A percentile compares a stretch with the other conserved stretches of the same genome.
Evolutionary conservation across 1,140 invertebrate species (phyloP).

Genomic region (Drosophila suzukii): DNA sequence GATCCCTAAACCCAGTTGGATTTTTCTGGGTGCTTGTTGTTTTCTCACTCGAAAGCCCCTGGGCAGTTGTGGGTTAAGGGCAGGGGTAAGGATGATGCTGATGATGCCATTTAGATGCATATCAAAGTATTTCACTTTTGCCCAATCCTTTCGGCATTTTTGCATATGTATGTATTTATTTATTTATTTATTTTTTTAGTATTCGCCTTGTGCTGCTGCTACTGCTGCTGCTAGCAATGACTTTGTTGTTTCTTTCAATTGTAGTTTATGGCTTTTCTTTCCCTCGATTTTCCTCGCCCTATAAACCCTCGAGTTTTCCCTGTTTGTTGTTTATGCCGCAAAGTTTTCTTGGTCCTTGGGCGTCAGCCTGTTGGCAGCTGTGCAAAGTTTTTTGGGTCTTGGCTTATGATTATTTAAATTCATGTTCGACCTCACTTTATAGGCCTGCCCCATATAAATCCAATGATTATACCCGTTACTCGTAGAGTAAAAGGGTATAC

Average conservation of each 20-base stretch:
- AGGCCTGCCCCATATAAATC: neutral
- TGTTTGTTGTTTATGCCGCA: slow-evolving; percentile 67
- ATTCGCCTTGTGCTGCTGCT: slow-evolving; percentile 17
- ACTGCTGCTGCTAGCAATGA: slow-evolving; percentile 31
- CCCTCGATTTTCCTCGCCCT: neutral
- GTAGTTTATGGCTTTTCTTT: slow-evolving; percentile 68
- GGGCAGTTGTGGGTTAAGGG: slow-evolving; percentile 21
- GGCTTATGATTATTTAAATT: slow-evolving; percentile 62
- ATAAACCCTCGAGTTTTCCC: neutral
- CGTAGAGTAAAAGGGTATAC: no score
- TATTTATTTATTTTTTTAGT: slow-evolving; percentile 68
- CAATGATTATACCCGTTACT: no score
- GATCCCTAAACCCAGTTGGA: neutral
- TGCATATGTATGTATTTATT: slow-evolving; percentile 61
- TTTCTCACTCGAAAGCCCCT: slow-evolving; percentile 33
- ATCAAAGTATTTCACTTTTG: slow-evolving; percentile 80
- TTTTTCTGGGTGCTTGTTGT: slow-evolving; percentile 10
- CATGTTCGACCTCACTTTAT: slow-evolving; percentile 40
- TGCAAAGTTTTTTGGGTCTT: slow-evolving; percentile 51
- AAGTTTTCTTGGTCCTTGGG: slow-evolving; percentile 68
- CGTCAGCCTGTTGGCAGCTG: slow-evolving; percentile 57
- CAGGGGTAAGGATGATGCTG: slow-evolving; percentile 56
- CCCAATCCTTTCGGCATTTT: slow-evolving; percentile 76
- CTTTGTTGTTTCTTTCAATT: slow-evolving; percentile 62
- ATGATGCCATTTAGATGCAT: slow-evolving; percentile 81